Evolutionary conservation across 2,113 vertebrate species (phyloP).

Genomic region (Gopherus flavomarginatus): DNA sequence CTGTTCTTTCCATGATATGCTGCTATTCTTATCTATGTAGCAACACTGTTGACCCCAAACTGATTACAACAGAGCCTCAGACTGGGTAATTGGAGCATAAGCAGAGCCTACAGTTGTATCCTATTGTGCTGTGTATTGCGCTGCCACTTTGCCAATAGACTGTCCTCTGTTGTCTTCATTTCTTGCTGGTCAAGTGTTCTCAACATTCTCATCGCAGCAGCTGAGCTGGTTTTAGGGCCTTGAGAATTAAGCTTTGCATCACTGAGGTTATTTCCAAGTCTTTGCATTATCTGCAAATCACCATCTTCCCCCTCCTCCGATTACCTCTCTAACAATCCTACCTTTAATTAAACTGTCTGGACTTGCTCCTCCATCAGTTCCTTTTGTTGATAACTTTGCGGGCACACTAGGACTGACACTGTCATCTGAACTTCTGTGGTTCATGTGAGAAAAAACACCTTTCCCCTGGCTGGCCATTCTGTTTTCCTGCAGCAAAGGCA

Average conservation of each 20-base stretch:
- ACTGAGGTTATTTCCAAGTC: neutral
- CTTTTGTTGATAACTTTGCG: neutral
- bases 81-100: accelerated
- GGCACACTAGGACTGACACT: accelerated
- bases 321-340: neutral
- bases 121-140: neutral
- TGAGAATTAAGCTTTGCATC: neutral
- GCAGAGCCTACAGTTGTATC: neutral
- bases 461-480: neutral
- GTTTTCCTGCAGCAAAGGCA: neutral
- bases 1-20: neutral
- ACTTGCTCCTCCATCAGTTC: neutral
- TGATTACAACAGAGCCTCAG: neutral
- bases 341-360: constrained; percentile 12
- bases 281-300: neutral
- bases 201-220: neutral
- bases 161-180: accelerated
- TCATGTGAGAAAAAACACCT: neutral
- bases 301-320: neutral
- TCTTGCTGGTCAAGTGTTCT: neutral
- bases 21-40: neutral
- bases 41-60: neutral
- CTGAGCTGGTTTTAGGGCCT: neutral
- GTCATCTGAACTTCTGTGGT: accelerated
- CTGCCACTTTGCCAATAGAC: neutral